These are phyloP conservation scores for Epinephelus coioides DNA, from an alignment of 2,797 vertebrate genomes.

Conservation along the genomic window DNA sequence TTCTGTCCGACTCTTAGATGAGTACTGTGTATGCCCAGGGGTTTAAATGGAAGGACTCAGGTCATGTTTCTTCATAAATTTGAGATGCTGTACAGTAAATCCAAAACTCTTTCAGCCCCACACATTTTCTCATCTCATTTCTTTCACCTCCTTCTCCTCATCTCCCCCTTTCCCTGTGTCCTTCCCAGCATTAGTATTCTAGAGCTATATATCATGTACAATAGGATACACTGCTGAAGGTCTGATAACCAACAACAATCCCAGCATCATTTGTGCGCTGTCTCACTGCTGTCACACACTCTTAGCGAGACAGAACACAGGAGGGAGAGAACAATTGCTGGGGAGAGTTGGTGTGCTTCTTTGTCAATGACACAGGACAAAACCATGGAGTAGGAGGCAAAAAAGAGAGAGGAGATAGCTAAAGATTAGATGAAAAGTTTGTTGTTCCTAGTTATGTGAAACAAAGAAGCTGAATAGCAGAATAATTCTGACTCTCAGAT, in stretches of 20 bases:
- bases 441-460: constrained; percentile 61
- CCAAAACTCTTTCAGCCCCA: background rate
- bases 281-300: constrained; percentile 64
- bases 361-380: constrained; percentile 62
- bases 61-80: constrained; percentile 11
- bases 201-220: constrained; percentile 42
- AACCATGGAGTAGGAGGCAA: constrained; percentile 19
- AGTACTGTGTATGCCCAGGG: background rate
- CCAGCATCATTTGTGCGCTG: constrained; percentile 63
- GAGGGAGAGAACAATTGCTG: constrained; percentile 60
- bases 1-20: too few relatives aligned
- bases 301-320: constrained; percentile 55
- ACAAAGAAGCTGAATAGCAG: constrained; percentile 36
- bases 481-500: constrained; percentile 43
- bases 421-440: constrained; percentile 62
- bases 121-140: constrained; percentile 15
- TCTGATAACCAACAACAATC: constrained; percentile 70
- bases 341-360: constrained; percentile 47
- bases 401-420: constrained; percentile 25
- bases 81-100: constrained; percentile 14
- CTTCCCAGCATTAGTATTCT: constrained; percentile 53
- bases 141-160: background rate
- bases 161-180: constrained; percentile 24
- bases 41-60: constrained; percentile 12
- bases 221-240: constrained; percentile 48